Percentiles rank a stretch among this genome's conserved stretches.
Conservation (phyloP, 2,797 vertebrate genomes). For the Toxotes lorentzi region DNA sequence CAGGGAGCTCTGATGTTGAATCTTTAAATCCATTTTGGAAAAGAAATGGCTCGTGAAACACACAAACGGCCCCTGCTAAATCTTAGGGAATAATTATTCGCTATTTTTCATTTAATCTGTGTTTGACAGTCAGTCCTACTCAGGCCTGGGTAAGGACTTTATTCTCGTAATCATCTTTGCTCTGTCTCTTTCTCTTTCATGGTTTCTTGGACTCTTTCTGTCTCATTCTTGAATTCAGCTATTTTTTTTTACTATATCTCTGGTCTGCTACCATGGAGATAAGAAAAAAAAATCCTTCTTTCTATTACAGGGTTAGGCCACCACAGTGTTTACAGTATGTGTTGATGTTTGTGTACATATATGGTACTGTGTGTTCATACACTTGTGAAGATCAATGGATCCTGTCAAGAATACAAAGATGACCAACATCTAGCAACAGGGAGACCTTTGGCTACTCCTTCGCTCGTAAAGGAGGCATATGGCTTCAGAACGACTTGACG, state of each 20-base stretch:
- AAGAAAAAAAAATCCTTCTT: conserved; percentile 29
- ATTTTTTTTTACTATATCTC: conserved; percentile 20
- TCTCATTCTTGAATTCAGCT: conserved; percentile 34
- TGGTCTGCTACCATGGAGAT: conserved; percentile 46
- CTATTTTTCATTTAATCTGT: conserved; percentile 30
- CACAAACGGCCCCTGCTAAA: conserved; percentile 24
- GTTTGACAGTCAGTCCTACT: conserved; percentile 28
- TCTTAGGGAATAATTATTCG: conserved; percentile 34
- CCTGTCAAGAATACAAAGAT: neutral
- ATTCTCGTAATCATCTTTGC: conserved; percentile 44
- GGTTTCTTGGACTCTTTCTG: neutral
- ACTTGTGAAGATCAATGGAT: neutral
- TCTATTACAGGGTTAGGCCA: conserved; percentile 34
- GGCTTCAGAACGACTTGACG: too few species aligned
- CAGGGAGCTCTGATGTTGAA: conserved; percentile 45
- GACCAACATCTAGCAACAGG: neutral
- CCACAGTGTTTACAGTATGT: conserved; percentile 1
- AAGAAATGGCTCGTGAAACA: conserved; percentile 24
- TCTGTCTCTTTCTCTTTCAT: conserved; percentile 3
- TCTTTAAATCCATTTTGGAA: conserved; percentile 55
- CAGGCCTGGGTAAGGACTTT: conserved; percentile 24
- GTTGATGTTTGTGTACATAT: neutral
- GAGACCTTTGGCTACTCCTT: too few species aligned
- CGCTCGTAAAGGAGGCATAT: too few species aligned
- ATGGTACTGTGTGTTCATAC: neutral